phyloP scores from a whole-genome alignment of 2,113 vertebrate genomes.

The Corythornis madagascariensis region DNA sequence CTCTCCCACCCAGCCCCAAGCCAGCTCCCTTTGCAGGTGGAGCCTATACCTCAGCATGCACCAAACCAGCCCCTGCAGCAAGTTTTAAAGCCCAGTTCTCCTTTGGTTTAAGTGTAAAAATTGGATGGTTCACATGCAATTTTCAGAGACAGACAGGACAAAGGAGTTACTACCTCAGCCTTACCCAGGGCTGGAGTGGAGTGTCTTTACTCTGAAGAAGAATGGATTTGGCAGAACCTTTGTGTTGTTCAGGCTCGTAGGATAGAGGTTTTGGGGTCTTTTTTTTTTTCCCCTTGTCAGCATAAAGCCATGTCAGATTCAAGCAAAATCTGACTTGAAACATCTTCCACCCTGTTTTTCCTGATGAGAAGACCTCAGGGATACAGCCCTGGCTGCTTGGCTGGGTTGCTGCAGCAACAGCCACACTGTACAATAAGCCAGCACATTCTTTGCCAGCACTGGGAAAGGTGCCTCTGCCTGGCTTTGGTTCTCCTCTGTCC shows the following conservation, averaged over 20 bases:
- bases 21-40: background rate
- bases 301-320: background rate
- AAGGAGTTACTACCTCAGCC: background rate
- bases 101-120: slow-evolving; percentile 53
- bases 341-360: background rate
- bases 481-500: background rate
- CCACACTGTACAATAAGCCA: accelerated
- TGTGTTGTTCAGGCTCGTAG: background rate
- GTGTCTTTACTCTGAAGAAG: background rate
- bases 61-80: background rate
- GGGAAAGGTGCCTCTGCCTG: background rate
- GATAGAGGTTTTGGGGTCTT: background rate
- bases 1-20: background rate
- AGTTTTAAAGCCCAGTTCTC: slow-evolving; percentile 18
- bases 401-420: background rate
- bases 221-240: background rate
- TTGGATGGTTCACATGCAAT: background rate
- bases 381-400: background rate
- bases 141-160: background rate
- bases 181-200: background rate
- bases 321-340: background rate
- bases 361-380: background rate
- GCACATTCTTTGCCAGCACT: accelerated
- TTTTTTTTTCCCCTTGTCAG: background rate
- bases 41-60: background rate